Conservation (phyloP, 1,140 invertebrate species). For the Megalonaias nervosa region DNA sequence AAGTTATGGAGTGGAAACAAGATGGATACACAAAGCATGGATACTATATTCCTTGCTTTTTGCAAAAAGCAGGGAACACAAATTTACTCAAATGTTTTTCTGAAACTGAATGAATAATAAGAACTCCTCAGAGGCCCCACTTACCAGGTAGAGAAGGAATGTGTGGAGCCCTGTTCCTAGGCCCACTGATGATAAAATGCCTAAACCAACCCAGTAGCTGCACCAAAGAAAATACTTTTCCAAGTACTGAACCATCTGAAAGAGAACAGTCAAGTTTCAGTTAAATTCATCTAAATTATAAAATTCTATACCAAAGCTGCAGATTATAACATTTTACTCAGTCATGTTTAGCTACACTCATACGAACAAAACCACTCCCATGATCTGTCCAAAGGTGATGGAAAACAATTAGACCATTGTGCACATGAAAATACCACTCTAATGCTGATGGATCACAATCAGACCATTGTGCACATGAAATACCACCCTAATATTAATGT, state of each 20-base stretch:
- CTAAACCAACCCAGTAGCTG: slow-evolving; percentile 95
- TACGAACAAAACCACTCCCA: background rate
- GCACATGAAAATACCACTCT: too few species aligned
- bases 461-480: background rate
- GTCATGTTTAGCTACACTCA: background rate
- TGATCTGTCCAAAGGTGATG: background rate
- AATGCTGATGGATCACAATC: background rate
- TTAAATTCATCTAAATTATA: slow-evolving; percentile 45
- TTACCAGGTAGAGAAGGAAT: slow-evolving; percentile 96
- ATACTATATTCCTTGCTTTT: too few species aligned
- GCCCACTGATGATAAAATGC: slow-evolving; percentile 96
- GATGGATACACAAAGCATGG: too few species aligned
- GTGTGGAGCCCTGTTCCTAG: slow-evolving; percentile 98
- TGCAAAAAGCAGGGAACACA: too few species aligned
- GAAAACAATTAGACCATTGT: background rate
- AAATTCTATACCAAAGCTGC: slow-evolving; percentile 1
- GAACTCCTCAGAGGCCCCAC: slow-evolving; percentile 58
- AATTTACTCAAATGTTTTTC: too few species aligned
- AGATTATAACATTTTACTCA: background rate
- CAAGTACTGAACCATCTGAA: slow-evolving; percentile 68
- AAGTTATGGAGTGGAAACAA: too few species aligned
- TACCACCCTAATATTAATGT: too few species aligned
- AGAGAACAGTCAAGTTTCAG: slow-evolving; percentile 33
- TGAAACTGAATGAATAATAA: too few species aligned
- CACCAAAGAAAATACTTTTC: slow-evolving; percentile 80